A percentile compares a stretch with the other conserved stretches of the same genome.
Evolutionary conservation across 2,888 invertebrate genomes (phyloP).

Genomic region (Pammene fasciana): DNA sequence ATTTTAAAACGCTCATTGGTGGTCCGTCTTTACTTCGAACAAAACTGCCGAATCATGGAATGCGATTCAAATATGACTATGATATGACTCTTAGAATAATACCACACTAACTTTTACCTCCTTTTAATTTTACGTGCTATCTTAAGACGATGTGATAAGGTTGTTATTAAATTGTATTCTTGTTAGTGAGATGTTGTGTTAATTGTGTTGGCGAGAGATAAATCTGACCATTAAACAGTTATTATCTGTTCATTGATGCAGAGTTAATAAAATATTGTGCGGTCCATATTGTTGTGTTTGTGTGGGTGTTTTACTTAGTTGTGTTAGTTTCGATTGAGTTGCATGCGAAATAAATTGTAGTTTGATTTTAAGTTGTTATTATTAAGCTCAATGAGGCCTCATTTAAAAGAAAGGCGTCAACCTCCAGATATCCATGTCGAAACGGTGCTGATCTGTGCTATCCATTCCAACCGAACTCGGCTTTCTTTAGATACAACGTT

Average conservation of each 20-base stretch:
- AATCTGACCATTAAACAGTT: slow-evolving; percentile 80
- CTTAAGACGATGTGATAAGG: slow-evolving; percentile 11
- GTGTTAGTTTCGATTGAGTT: slow-evolving; percentile 48
- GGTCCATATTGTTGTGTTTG: slow-evolving; percentile 53
- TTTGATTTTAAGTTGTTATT: neutral
- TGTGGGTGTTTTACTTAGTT: slow-evolving; percentile 62
- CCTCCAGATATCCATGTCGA: no score
- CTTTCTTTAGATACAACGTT: no score
- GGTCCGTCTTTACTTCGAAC: slow-evolving; percentile 77
- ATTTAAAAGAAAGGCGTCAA: no score
- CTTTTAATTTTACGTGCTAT: slow-evolving; percentile 31
- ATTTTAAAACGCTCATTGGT: slow-evolving; percentile 72
- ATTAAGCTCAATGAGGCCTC: no score
- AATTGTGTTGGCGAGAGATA: slow-evolving; percentile 59
- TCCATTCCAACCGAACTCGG: no score
- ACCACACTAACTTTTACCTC: slow-evolving; percentile 47
- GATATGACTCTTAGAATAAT: slow-evolving; percentile 73
- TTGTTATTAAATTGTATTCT: slow-evolving; percentile 16
- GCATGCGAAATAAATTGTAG: slow-evolving; percentile 5
- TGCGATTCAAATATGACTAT: slow-evolving; percentile 80
- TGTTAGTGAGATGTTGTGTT: slow-evolving; percentile 29
- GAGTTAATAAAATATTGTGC: slow-evolving; percentile 80
- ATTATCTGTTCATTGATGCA: slow-evolving; percentile 74
- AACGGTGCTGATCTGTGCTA: no score
- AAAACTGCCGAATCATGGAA: slow-evolving; percentile 81